Evolutionary conservation across 2,797 vertebrate species (phyloP).

Genomic region (Poeciliopsis turneri): DNA sequence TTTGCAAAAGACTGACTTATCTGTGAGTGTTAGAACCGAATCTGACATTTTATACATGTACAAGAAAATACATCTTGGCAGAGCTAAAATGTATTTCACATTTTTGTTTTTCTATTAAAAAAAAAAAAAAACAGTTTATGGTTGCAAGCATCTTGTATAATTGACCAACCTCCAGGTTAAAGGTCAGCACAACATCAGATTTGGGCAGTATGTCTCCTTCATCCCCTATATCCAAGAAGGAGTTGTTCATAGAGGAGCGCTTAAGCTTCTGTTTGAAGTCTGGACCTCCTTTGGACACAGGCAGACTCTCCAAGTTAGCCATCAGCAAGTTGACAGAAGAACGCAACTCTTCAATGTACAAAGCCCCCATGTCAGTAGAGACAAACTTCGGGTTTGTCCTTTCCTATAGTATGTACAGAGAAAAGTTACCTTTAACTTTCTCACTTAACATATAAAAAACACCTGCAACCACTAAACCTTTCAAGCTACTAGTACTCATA

Average conservation of each 20-base stretch:
- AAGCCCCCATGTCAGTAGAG: constrained; percentile 89
- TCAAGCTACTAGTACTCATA: not conserved
- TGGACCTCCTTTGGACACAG: constrained; percentile 92
- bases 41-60: too few relatives aligned
- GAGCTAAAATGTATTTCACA: not conserved
- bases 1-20: too few relatives aligned
- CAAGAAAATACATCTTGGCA: not conserved
- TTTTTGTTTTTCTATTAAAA: too few relatives aligned
- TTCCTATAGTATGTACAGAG: constrained; percentile 80
- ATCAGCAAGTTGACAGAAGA: constrained; percentile 94
- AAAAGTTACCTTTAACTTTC: not conserved
- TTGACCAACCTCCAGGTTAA: constrained; percentile 89
- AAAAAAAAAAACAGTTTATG: not conserved
- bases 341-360: constrained; percentile 92
- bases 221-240: constrained; percentile 94
- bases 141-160: not conserved
- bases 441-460: not conserved
- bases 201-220: constrained; percentile 93
- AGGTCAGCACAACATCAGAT: constrained; percentile 92
- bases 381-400: constrained; percentile 86
- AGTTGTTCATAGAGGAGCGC: constrained; percentile 89
- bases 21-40: too few relatives aligned
- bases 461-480: not conserved
- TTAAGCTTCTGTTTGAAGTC: constrained; percentile 96
- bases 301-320: constrained; percentile 97